Conservation (phyloP, 2,113 vertebrate species). For the Pomatostomus ruficeps region DNA sequence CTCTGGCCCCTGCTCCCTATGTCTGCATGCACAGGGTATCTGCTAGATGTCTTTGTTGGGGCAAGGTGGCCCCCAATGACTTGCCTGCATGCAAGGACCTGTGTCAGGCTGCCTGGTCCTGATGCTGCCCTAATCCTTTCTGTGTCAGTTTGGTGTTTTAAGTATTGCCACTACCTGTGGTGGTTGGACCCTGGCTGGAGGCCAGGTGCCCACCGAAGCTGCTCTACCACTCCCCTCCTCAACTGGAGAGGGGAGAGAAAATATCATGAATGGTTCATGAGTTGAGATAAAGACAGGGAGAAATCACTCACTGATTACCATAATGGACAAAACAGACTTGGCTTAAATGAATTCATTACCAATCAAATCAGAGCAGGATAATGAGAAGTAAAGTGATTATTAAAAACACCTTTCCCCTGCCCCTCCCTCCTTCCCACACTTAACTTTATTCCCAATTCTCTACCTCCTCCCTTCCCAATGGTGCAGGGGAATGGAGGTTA, state of each 20-base stretch:
- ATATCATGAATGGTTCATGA: not conserved
- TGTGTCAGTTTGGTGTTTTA: not conserved
- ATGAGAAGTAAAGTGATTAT: not conserved
- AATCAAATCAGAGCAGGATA: not conserved
- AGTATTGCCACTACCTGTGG: not conserved
- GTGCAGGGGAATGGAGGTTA: not conserved
- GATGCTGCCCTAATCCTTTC: not conserved
- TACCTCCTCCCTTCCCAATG: not conserved
- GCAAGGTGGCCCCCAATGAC: not conserved
- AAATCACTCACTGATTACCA: not conserved
- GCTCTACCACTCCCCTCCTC: not conserved
- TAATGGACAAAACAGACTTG: not conserved
- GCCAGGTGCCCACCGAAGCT: not conserved
- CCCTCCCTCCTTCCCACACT: not conserved
- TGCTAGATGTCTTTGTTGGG: too few relatives aligned
- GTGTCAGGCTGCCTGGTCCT: not conserved
- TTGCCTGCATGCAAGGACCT: not conserved
- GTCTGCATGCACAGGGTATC: not conserved
- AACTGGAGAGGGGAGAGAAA: not conserved
- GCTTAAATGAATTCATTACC: not conserved
- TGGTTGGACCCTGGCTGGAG: not conserved
- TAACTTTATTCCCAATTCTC: not conserved
- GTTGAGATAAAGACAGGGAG: not conserved
- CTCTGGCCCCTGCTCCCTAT: not conserved
- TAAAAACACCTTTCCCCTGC: not conserved